Conservation (phyloP, 1,140 invertebrate genomes). For the Drosophila gunungcola region DNA sequence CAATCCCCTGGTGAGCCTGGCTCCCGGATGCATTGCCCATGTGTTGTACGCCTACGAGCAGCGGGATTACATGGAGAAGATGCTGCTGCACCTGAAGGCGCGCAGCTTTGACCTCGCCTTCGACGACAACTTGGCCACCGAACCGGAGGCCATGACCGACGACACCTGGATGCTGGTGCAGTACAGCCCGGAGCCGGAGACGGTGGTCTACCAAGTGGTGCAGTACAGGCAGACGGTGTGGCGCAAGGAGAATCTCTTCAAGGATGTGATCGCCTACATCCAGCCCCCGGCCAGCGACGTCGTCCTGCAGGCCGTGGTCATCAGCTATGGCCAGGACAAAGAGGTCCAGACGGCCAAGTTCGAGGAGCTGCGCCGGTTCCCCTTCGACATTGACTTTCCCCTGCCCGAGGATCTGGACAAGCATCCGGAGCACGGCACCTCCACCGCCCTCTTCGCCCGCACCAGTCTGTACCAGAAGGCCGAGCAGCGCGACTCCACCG, state of each 20-base stretch:
- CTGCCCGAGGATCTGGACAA: conserved; percentile 30
- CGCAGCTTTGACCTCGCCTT: conserved; percentile 64
- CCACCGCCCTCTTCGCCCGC: conserved; percentile 49
- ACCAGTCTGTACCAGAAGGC: conserved; percentile 53
- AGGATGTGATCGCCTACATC: conserved; percentile 70
- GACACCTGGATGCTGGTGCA: conserved; percentile 69
- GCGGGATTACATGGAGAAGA: conserved; percentile 65
- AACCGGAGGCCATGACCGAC: conserved; percentile 34
- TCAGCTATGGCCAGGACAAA: conserved; percentile 48
- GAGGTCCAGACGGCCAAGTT: conserved; percentile 33
- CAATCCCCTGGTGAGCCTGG: conserved; percentile 52
- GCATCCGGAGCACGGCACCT: conserved; percentile 17
- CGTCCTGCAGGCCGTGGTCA: conserved; percentile 63
- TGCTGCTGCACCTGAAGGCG: conserved; percentile 60
- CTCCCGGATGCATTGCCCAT: conserved; percentile 38
- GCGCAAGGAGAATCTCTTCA: conserved; percentile 61
- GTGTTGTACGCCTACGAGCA: conserved; percentile 59
- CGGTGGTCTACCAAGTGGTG: conserved; percentile 63
- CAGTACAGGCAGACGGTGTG: conserved; percentile 57
- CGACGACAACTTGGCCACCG: conserved; percentile 42
- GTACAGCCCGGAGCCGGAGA: conserved; percentile 67
- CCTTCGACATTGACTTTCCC: conserved; percentile 53
- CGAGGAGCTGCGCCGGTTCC: conserved; percentile 43
- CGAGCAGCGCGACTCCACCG: conserved; percentile 56
- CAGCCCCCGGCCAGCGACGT: conserved; percentile 45